Percentiles rank a stretch among this genome's conserved stretches.
Evolutionary conservation across 2,113 vertebrate species (phyloP).

Genomic region (Sphyrna mokarran): DNA sequence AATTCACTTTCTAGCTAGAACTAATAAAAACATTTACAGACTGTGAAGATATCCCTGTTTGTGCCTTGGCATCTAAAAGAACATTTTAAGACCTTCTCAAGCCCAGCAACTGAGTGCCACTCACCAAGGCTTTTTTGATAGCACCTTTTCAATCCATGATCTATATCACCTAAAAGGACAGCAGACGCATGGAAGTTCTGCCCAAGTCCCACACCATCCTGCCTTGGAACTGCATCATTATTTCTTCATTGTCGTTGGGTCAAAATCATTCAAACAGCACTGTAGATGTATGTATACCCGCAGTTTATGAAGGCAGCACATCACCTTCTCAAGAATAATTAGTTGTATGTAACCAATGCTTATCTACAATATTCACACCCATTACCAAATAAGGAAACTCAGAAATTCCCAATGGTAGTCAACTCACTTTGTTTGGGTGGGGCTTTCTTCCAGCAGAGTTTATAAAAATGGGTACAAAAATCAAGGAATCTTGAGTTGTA

Average conservation of each 20-base stretch:
- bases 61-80: neutral
- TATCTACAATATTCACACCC: too few species aligned
- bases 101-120: neutral
- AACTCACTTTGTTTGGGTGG: neutral
- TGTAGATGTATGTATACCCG: neutral
- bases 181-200: neutral
- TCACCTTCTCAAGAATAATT: neutral
- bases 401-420: neutral
- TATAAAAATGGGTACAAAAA: neutral
- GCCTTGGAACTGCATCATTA: neutral
- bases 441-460: neutral
- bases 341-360: neutral
- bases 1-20: neutral
- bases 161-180: neutral
- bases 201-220: neutral
- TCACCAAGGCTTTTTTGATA: neutral
- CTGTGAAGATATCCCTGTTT: neutral
- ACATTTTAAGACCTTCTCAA: neutral
- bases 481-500: neutral
- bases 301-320: neutral
- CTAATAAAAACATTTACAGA: neutral
- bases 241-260: neutral
- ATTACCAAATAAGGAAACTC: too few species aligned
- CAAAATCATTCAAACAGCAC: neutral
- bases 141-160: neutral